Percentiles rank a stretch among this genome's conserved stretches.
Conservation (phyloP, 2,113 vertebrate genomes). For the Coracopsis vasa region DNA sequence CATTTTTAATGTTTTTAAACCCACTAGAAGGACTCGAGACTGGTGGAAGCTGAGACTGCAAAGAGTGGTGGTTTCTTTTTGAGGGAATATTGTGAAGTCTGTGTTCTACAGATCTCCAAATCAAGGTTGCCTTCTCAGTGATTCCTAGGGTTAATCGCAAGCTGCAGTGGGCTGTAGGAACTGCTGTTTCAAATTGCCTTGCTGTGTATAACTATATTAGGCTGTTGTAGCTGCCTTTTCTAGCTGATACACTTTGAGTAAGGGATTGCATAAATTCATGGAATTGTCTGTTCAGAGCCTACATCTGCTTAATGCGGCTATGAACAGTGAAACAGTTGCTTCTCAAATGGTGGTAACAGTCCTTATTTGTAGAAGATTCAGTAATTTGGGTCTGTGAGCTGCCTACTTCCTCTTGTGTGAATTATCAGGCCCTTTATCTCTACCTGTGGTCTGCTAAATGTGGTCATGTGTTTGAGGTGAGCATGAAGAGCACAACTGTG, state of each 20-base stretch:
- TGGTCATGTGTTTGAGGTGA: not conserved
- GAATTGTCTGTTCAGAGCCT: not conserved
- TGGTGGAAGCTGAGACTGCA: not conserved
- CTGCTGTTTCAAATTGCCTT: not conserved
- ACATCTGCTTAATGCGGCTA: not conserved
- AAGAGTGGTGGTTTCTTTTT: not conserved
- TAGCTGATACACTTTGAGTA: not conserved
- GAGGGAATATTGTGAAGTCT: not conserved
- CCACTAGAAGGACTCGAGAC: not conserved
- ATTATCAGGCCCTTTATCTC: not conserved
- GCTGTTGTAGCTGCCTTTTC: not conserved
- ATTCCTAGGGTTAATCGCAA: not conserved
- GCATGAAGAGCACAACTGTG: not conserved
- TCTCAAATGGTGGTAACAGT: not conserved
- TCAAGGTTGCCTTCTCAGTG: too few species aligned
- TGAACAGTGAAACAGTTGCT: accelerated
- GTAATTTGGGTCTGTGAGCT: not conserved
- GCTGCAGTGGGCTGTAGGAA: not conserved
- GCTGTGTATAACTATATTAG: not conserved
- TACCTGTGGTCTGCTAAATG: not conserved
- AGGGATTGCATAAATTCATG: not conserved
- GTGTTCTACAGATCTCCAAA: not conserved
- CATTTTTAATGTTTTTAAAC: not conserved
- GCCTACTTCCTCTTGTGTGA: not conserved
- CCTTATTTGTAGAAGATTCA: not conserved